Evolutionary conservation across 2,888 invertebrate species (phyloP).

Genomic region (Epirrhoe alternata): DNA sequence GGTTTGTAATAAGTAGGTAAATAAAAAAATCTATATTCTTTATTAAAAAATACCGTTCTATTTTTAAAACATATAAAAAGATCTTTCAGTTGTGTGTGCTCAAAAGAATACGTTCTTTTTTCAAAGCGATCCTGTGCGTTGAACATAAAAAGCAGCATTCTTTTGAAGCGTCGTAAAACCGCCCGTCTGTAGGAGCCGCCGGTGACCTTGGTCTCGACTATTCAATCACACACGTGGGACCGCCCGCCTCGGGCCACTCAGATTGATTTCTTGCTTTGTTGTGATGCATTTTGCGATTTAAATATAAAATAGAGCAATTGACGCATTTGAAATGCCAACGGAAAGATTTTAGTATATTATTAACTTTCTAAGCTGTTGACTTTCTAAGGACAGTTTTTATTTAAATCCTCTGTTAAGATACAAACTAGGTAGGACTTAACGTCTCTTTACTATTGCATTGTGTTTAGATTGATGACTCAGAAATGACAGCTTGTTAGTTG

Average conservation of each 20-base stretch:
- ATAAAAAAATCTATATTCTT: slow-evolving; percentile 1
- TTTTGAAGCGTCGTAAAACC: slow-evolving; percentile 2
- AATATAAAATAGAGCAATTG: slow-evolving; percentile 5
- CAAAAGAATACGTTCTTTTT: neutral
- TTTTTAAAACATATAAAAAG: neutral
- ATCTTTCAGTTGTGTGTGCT: neutral
- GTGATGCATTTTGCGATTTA: slow-evolving; percentile 20
- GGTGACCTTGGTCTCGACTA: slow-evolving; percentile 50
- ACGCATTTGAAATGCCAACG: neutral
- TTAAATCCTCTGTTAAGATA: neutral
- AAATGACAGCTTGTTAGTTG: neutral
- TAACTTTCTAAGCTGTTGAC: neutral
- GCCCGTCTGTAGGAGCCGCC: slow-evolving; percentile 22
- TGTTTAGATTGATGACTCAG: neutral
- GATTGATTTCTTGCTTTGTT: slow-evolving; percentile 33
- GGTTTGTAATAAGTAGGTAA: neutral
- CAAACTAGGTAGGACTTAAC: no score
- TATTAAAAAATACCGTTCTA: no score
- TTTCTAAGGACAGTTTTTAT: neutral
- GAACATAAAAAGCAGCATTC: slow-evolving; percentile 7
- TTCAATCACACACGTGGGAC: slow-evolving; percentile 48
- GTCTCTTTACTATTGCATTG: neutral
- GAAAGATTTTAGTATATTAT: neutral
- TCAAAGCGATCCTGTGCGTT: no score
- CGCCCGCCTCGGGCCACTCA: slow-evolving; percentile 23